Conservation (phyloP, 2,113 vertebrate genomes). For the Oreochromis tanganicae region DNA sequence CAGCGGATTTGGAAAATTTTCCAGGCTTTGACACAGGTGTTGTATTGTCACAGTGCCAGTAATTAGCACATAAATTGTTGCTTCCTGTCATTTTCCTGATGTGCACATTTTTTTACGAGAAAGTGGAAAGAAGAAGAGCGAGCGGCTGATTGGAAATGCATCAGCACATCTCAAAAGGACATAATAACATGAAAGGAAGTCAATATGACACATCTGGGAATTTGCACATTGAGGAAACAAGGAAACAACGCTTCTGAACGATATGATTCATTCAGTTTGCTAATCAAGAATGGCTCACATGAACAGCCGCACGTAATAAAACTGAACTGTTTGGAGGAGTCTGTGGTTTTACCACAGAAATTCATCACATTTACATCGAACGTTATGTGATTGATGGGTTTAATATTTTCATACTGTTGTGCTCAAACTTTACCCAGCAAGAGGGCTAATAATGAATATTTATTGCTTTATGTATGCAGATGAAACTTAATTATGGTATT, state of each 20-base stretch:
- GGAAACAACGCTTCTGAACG: not conserved
- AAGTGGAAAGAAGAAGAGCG: not conserved
- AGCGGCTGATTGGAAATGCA: conserved; percentile 18
- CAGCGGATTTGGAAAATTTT: not conserved
- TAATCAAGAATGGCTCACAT: not conserved
- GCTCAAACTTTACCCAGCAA: not conserved
- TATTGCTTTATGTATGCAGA: not conserved
- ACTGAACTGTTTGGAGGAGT: not conserved
- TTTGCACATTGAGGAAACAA: not conserved
- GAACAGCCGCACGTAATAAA: not conserved
- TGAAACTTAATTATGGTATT: not conserved
- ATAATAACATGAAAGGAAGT: conserved; percentile 24
- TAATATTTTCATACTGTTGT: not conserved
- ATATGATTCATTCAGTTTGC: not conserved
- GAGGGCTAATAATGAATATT: not conserved
- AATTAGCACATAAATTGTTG: not conserved
- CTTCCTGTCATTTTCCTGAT: conserved; percentile 25
- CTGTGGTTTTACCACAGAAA: not conserved
- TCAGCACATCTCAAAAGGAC: conserved; percentile 37
- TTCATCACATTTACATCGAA: not conserved
- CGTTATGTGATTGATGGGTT: conserved; percentile 8
- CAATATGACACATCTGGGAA: conserved; percentile 13
- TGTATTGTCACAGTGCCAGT: not conserved
- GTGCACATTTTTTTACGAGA: not conserved
- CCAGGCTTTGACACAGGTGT: not conserved